These are phyloP conservation scores for Scomber japonicus DNA, from an alignment of 2,113 vertebrate genomes.

Conservation along the genomic window DNA sequence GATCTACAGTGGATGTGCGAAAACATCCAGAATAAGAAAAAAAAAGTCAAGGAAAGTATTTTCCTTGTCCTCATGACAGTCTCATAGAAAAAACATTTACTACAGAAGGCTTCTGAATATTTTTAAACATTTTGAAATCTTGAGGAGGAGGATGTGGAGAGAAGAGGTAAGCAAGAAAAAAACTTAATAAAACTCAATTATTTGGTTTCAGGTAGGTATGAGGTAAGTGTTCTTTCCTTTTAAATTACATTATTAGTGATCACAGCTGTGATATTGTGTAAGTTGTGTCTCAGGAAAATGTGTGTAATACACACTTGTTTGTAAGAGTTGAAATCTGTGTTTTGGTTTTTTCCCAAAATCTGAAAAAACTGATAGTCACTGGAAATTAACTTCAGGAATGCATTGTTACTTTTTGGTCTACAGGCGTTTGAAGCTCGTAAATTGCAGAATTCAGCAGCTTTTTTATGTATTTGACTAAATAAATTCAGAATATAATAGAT, in stretches of 20 bases:
- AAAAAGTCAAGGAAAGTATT: too few relatives aligned
- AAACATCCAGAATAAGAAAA: too few relatives aligned
- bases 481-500: background rate
- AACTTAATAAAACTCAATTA: conserved; percentile 8
- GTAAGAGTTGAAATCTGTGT: conserved; percentile 33
- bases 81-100: background rate
- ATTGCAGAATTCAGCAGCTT: conserved; percentile 9
- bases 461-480: conserved; percentile 3
- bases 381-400: conserved; percentile 32
- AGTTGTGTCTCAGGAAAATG: conserved; percentile 17
- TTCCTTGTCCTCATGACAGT: too few relatives aligned
- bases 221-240: conserved; percentile 67
- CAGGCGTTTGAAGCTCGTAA: conserved; percentile 49
- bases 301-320: conserved; percentile 13
- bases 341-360: conserved; percentile 21
- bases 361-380: conserved; percentile 37
- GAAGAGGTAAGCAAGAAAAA: conserved; percentile 26
- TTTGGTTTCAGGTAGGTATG: conserved; percentile 63
- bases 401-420: conserved; percentile 50
- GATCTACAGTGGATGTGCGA: background rate
- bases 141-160: background rate
- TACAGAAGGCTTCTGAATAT: background rate
- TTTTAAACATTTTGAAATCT: background rate
- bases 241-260: background rate
- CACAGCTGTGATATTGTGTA: conserved; percentile 14